These are phyloP conservation scores for Lasioglossum baleicum DNA, from an alignment of 1,140 invertebrate species.

Conservation along the genomic window DNA sequence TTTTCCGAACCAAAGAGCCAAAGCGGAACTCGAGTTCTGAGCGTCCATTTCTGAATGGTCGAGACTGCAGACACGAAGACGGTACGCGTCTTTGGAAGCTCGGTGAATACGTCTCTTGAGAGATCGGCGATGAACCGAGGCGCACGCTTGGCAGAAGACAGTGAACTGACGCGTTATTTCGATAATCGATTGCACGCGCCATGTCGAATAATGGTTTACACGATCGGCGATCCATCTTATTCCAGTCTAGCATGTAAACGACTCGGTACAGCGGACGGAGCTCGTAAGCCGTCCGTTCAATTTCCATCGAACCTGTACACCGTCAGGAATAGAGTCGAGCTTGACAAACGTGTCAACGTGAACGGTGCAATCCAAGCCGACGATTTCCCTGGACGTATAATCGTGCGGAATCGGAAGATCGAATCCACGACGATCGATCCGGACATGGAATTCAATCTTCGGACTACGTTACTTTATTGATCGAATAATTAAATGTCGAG, in stretches of 20 bases:
- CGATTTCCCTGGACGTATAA: background rate
- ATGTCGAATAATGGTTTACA: constrained; percentile 58
- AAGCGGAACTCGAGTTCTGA: too few species aligned
- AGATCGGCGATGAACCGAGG: background rate
- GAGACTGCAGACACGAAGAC: too few species aligned
- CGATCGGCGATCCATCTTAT: constrained; percentile 58
- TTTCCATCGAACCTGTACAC: constrained; percentile 44
- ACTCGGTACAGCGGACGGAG: constrained; percentile 46
- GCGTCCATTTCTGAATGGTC: too few species aligned
- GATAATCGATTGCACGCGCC: constrained; percentile 57
- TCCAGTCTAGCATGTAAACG: constrained; percentile 52
- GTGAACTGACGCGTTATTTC: constrained; percentile 30
- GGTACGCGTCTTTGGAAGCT: too few species aligned
- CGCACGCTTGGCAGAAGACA: background rate
- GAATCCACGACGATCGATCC: background rate
- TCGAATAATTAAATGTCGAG: constrained; percentile 4
- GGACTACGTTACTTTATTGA: constrained; percentile 23
- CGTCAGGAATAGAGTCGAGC: constrained; percentile 12
- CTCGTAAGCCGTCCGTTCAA: constrained; percentile 53
- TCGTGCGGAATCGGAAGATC: constrained; percentile 12
- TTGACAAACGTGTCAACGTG: constrained; percentile 46
- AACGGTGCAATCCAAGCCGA: constrained; percentile 25
- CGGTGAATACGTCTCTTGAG: too few species aligned
- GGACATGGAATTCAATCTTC: constrained; percentile 7
- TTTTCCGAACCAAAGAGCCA: too few species aligned